Evolutionary conservation across 2,113 vertebrate species (phyloP), one percentile per base, ranked within the genome.

Genomic region (Cyrtonyx montezumae): DNA sequence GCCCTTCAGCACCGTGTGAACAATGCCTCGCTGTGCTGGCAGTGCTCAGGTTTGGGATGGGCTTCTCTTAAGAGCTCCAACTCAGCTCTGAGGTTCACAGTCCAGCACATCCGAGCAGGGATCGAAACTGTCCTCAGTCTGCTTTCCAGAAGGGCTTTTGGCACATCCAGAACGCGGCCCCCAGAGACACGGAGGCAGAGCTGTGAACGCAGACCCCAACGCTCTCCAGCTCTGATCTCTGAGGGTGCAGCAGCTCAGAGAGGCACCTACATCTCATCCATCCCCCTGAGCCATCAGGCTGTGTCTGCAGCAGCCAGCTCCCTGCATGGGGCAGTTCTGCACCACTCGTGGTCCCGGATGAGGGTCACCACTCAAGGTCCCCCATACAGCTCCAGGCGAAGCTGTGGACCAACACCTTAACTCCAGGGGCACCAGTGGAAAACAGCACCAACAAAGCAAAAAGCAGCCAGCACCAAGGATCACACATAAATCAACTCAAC

Each of bases 111-210:
- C 36, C 5, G 1, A 53, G 49, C 14, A 11, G 90, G 84, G 55
- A 71, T 77, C 20, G 65, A 61, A 83, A 91, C 53, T 79, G 91
- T 90, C 94, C 0, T 45, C 88, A 85, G 71, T 13, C 76, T 91
- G 87, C 73, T 86, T 84, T 87, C 65, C 90, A 94, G 93, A 78
- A 75, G 85, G 68, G 79, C 61, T 85, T 94, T 86, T 90, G 94
- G 93, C 95, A 88, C 85, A 71, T 36, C 56, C 87, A 49, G 49
- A n/a, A 89, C 45, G 92, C 61, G 68, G 84, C 66, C 84, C 65
- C 40, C 8, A 25, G 90, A 74, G 93, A 84, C 79, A 70, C 5
- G 0, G 49, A 85, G 43, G 82, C 91, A 16, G 73, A 94, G 70
- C 66, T 88, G 59, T 32, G 78, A 62, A 87, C 56, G 42, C 7